Evolutionary conservation across 2,797 vertebrate genomes (phyloP), one percentile per base, ranked within the genome.

Genomic region (Carduelis carduelis): DNA sequence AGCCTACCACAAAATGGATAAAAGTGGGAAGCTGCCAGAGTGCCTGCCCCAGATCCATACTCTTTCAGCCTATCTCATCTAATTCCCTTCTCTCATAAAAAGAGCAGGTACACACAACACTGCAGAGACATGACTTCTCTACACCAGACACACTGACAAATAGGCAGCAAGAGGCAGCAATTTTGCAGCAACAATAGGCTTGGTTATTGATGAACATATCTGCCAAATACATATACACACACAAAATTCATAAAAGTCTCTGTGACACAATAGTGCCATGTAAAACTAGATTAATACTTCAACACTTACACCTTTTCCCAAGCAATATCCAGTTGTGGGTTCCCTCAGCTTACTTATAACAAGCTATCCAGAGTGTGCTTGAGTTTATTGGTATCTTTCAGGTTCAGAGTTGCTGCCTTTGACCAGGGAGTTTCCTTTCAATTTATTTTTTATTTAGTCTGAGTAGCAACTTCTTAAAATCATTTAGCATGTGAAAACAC

Each of bases 161-260:
- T 0, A 61, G 2, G 5, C 50, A 65, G 17, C 5, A 53, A 65
- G 83, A 63, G n/a, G 44, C 12, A 72, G 46, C 2, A 27, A 21
- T 50, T 75, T n/a, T 74, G n/a, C 46, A 83, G 55, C 27, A 83
- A 26, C 30, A 53, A 18, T 4, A 53, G 30, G 10, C 9, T 49
- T 56, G 34, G 12, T 68, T 35, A 37, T 9, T 30, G 49, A 63
- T 49, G 5, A 88, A 46, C 1, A 0, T 9, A 26, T 28, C 14
- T 61, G 46, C 26, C 20, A 78, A 53, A 52, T 1, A 77, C 6
- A 46, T 1, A 72, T 0, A 20, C 6, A 41, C 0, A 3, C 0
- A 1, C 5, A 77, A 59, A 81, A 78, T 24, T 43, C 7, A 41
- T 17, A 15, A 6, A 43, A 44, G 41, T 22, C 14, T 55, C 26